A percentile compares a stretch with the other conserved stretches of the same genome.
Evolutionary conservation across 2,888 invertebrate species (phyloP).

Genomic region (Polydrusus pterygomalis): DNA sequence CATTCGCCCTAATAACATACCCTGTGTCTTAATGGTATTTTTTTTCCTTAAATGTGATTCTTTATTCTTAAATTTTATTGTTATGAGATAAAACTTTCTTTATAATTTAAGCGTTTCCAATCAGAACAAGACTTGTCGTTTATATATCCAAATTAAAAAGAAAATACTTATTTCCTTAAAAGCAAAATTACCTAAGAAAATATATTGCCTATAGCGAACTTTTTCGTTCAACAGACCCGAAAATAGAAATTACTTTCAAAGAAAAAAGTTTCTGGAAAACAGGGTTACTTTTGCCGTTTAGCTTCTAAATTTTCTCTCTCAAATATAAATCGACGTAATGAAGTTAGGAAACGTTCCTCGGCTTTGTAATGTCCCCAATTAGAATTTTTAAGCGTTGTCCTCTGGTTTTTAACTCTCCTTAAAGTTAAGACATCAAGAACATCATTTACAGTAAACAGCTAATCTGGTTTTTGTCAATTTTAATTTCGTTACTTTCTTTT

Average conservation of each 20-base stretch:
- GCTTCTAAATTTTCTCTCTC: slow-evolving; percentile 47
- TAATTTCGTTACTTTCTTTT: slow-evolving; percentile 16
- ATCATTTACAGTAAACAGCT: slow-evolving; percentile 31
- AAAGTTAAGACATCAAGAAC: slow-evolving; percentile 35
- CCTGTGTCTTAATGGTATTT: no score
- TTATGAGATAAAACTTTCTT: no score
- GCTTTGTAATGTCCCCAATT: slow-evolving; percentile 52
- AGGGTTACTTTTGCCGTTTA: slow-evolving; percentile 50
- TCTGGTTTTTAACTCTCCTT: slow-evolving; percentile 46
- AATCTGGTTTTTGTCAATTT: slow-evolving; percentile 24
- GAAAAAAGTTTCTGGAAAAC: slow-evolving; percentile 48
- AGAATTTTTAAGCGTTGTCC: slow-evolving; percentile 52
- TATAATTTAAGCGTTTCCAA: no score
- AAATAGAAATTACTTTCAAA: slow-evolving; percentile 52
- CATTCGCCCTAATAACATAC: no score
- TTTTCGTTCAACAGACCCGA: slow-evolving; percentile 50
- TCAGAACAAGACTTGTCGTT: no score
- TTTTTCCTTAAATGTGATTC: no score
- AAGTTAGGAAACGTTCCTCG: slow-evolving; percentile 50
- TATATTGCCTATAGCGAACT: slow-evolving; percentile 44
- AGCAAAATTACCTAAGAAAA: slow-evolving; percentile 50
- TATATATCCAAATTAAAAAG: slow-evolving; percentile 43
- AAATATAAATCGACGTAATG: slow-evolving; percentile 54
- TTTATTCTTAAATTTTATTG: no score
- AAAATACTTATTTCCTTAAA: slow-evolving; percentile 40